Base-by-base conservation (phyloP, 2,797 vertebrate species). In the Syndactyla subalaris region DNA sequence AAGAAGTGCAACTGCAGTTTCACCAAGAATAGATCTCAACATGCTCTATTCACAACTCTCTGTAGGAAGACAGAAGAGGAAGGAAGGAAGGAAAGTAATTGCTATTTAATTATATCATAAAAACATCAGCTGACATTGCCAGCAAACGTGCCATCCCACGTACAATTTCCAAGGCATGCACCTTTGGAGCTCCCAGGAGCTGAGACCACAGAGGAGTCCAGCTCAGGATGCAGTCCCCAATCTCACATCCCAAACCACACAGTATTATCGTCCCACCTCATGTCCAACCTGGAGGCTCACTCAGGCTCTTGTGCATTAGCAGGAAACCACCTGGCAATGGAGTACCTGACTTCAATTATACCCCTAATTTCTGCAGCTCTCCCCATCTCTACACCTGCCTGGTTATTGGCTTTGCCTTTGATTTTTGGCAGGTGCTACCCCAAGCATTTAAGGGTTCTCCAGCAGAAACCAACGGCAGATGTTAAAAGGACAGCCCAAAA, bases 21-120 rank as follows among this genome's bases (percentile, higher is more conserved):
- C 54, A 57, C 86, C 75, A 68, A 63, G 74, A 95, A 95, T 71
- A 90, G 88, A 67, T 93, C 85, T 85, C 83, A 54, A 81, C 65
- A 30, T 18, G 66, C 55, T 59, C 71, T 45, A 89, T 76, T 89
- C 61, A 45, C 45, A 61, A 78, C 43, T 43, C 29, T 23, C 75
- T 34, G 49, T 11, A 30, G 86, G 88, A 86, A 72, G 32, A 52
- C 54, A 71, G 65, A 88, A 24, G 19, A 86, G 54, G 49, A 52
- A 72, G 57, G 63, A 71, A 66, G 55, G 52, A 59, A 82, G 43
- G 38, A 49, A 77, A 65, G 71, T 89, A 92, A 93, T 85, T 86
- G 48, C 81, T 83, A 12, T 54, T 81, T 95, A 94, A 94, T 94
- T 70, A 86, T 48, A 74, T 82, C 73, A 75, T 48, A 55, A 85